Conservation (phyloP, 2,888 invertebrate genomes). For the Lasius fuliginosus region DNA sequence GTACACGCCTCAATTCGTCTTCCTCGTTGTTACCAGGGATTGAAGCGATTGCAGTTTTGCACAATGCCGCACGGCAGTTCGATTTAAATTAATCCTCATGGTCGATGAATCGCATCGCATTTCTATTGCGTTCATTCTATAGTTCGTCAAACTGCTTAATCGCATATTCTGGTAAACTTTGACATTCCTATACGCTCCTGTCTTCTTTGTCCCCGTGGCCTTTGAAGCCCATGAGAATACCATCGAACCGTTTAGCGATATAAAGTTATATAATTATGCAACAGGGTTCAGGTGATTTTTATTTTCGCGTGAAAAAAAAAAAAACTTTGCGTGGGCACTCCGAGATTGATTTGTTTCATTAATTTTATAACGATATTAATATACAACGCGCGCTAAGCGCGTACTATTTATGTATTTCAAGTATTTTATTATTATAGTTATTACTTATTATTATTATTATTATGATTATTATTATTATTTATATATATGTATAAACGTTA, state of each 20-base stretch:
- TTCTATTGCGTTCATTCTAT: conserved; percentile 11
- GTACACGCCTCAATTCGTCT: conserved; percentile 49
- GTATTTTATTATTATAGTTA: not conserved
- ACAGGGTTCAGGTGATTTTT: not conserved
- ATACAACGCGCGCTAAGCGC: not conserved
- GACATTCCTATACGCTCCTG: conserved; percentile 56
- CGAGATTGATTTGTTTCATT: not conserved
- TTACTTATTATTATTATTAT: not conserved
- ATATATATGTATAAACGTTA: not conserved
- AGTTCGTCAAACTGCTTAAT: conserved; percentile 16
- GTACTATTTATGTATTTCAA: not conserved
- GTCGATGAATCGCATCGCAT: not conserved
- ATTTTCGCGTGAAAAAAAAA: not conserved
- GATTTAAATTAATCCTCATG: conserved; percentile 34
- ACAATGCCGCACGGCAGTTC: conserved; percentile 25
- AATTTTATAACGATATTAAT: not conserved
- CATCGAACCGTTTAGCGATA: conserved; percentile 14
- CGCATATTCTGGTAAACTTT: conserved; percentile 49
- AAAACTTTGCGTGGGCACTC: not conserved
- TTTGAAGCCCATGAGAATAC: conserved; percentile 57
- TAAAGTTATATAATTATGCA: conserved; percentile 40
- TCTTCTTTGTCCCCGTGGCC: conserved; percentile 68
- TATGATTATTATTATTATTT: not conserved
- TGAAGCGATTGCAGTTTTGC: conserved; percentile 8
- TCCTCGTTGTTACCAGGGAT: conserved; percentile 28